Percentiles rank a stretch among this genome's conserved stretches.
Conservation (phyloP, 2,797 vertebrate genomes). For the Salarias fasciatus region DNA sequence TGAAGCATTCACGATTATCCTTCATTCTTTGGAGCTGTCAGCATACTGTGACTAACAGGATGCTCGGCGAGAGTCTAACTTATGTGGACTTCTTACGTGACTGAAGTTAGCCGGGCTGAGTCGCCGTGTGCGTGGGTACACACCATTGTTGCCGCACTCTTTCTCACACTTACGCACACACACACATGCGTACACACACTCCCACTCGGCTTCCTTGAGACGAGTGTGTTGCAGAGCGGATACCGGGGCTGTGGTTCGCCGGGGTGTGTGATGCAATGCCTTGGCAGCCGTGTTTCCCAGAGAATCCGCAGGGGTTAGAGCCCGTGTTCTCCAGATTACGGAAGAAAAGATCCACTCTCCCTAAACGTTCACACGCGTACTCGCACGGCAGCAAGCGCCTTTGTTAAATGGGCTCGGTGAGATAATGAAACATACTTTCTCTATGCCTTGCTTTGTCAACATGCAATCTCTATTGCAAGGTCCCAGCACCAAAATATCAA, state of each 20-base stretch:
- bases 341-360: slow-evolving; percentile 43
- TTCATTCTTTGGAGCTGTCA: slow-evolving; percentile 74
- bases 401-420: slow-evolving; percentile 17
- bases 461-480: slow-evolving; percentile 38
- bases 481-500: slow-evolving; percentile 43
- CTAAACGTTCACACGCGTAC: slow-evolving; percentile 45
- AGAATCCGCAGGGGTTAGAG: slow-evolving; percentile 65
- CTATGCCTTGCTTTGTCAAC: slow-evolving; percentile 41
- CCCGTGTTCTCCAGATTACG: slow-evolving; percentile 43
- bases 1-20: slow-evolving; percentile 72
- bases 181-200: slow-evolving; percentile 31
- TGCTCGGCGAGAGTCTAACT: slow-evolving; percentile 66
- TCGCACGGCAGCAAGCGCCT: slow-evolving; percentile 26
- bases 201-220: slow-evolving; percentile 48
- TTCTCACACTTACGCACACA: slow-evolving; percentile 19
- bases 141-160: slow-evolving; percentile 60
- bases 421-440: slow-evolving; percentile 55
- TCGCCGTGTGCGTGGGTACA: slow-evolving; percentile 62
- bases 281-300: slow-evolving; percentile 75
- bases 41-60: slow-evolving; percentile 75
- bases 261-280: slow-evolving; percentile 76
- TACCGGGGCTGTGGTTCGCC: slow-evolving; percentile 69
- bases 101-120: slow-evolving; percentile 67
- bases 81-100: slow-evolving; percentile 67
- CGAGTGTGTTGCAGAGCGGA: slow-evolving; percentile 54